Evolutionary conservation across 2,797 vertebrate genomes (phyloP).

Genomic region (Vultur gryphus): DNA sequence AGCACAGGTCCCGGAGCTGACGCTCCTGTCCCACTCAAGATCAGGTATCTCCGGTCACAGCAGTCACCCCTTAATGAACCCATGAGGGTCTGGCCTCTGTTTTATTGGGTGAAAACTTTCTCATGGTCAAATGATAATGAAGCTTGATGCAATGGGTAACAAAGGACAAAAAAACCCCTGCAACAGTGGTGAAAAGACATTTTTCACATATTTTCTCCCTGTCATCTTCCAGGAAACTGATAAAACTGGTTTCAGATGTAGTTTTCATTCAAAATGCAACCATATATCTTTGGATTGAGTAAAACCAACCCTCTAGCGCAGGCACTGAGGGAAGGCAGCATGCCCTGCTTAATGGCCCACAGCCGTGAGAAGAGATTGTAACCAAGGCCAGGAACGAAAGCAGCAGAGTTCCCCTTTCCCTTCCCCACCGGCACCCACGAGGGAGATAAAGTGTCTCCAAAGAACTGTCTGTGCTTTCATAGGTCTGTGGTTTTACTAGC

Average conservation of each 20-base stretch:
- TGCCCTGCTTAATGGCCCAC: neutral
- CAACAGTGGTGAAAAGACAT: neutral
- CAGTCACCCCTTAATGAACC: neutral
- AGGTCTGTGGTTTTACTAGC: neutral
- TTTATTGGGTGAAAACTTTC: slow-evolving; percentile 30
- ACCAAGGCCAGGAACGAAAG: neutral
- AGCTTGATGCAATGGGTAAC: neutral
- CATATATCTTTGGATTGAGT: neutral
- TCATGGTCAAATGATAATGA: slow-evolving; percentile 4
- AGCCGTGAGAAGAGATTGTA: neutral
- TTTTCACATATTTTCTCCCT: slow-evolving; percentile 41
- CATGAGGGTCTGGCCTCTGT: neutral
- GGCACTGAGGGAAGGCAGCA: neutral
- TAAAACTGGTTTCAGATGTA: slow-evolving; percentile 54
- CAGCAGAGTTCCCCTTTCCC: neutral
- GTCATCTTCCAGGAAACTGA: slow-evolving; percentile 46
- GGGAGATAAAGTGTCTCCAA: neutral
- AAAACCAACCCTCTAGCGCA: neutral
- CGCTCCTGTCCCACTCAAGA: rapidly evolving
- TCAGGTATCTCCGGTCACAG: neutral
- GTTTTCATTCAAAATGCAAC: slow-evolving; percentile 6
- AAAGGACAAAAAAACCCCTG: neutral
- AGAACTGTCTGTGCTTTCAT: neutral
- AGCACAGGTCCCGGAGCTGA: neutral
- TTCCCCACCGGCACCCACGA: rapidly evolving